phyloP scores from a whole-genome alignment of 2,113 vertebrate species.

The Calidris pugnax region DNA sequence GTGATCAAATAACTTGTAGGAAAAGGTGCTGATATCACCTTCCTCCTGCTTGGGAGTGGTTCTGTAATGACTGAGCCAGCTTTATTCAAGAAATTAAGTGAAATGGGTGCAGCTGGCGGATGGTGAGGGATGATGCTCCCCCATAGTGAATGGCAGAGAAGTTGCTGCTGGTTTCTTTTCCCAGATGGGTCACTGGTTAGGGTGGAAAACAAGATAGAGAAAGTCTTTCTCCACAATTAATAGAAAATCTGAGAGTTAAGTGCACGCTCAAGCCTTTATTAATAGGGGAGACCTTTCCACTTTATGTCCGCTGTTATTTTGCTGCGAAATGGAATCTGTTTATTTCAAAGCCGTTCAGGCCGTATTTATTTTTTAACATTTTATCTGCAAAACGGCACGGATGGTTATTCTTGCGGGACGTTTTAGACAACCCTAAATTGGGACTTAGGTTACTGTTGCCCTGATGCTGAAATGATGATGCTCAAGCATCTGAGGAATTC shows the following conservation, averaged over 20 bases:
- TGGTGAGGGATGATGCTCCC: background rate
- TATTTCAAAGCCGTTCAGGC: background rate
- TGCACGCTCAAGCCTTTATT: background rate
- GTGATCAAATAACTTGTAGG: fast-evolving
- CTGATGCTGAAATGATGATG: background rate
- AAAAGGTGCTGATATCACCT: background rate
- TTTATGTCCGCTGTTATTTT: background rate
- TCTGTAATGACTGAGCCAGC: background rate
- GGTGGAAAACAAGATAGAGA: background rate
- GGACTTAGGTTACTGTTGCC: background rate
- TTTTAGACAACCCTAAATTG: background rate
- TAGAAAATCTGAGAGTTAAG: background rate
- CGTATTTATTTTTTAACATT: background rate
- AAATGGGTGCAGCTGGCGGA: background rate
- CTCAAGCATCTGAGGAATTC: background rate
- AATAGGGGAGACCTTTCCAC: background rate
- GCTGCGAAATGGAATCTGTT: background rate
- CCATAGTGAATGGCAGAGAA: background rate
- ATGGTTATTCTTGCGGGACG: background rate
- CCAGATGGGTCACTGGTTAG: background rate
- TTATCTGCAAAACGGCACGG: background rate
- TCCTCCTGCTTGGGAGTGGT: background rate
- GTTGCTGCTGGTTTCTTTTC: background rate
- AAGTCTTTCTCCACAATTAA: background rate
- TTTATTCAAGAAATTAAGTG: background rate